phyloP scores from a whole-genome alignment of 1,140 invertebrate genomes.

The Gryon sp. region DNA sequence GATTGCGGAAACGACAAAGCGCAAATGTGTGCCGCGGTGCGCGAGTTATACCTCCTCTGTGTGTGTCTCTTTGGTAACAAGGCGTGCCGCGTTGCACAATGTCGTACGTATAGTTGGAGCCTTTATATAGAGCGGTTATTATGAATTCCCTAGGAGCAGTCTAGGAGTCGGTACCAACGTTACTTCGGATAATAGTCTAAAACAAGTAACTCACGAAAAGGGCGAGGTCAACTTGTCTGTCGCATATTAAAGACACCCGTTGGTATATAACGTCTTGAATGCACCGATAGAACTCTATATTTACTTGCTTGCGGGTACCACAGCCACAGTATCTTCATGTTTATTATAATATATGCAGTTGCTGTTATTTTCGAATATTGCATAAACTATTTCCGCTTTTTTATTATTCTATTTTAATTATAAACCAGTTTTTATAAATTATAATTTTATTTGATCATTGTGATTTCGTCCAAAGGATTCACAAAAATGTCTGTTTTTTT shows the following conservation, averaged over 20 bases:
- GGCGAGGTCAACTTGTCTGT: constrained; percentile 73
- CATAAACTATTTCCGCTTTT: constrained; percentile 42
- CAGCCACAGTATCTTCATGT: constrained; percentile 49
- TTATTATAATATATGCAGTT: constrained; percentile 42
- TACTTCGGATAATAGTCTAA: constrained; percentile 72
- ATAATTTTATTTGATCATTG: too few relatives aligned
- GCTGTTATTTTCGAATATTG: constrained; percentile 50
- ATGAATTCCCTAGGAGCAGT: constrained; percentile 73
- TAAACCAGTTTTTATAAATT: too few relatives aligned
- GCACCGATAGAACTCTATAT: constrained; percentile 53
- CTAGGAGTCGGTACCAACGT: constrained; percentile 67
- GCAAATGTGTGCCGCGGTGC: constrained; percentile 45
- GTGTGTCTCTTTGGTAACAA: constrained; percentile 53
- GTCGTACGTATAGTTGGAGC: constrained; percentile 27
- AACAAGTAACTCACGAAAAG: constrained; percentile 72
- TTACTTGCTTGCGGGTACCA: constrained; percentile 19
- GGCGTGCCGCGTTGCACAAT: constrained; percentile 50
- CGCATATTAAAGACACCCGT: constrained; percentile 74
- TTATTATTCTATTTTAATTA: too few relatives aligned
- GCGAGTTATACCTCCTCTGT: constrained; percentile 32
- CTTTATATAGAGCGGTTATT: constrained; percentile 69
- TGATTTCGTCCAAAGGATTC: too few relatives aligned
- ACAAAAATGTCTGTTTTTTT: too few relatives aligned
- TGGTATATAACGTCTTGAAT: constrained; percentile 58
- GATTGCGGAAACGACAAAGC: constrained; percentile 48